Conservation (phyloP, 2,888 invertebrate genomes). For the Tyria jacobaeae region DNA sequence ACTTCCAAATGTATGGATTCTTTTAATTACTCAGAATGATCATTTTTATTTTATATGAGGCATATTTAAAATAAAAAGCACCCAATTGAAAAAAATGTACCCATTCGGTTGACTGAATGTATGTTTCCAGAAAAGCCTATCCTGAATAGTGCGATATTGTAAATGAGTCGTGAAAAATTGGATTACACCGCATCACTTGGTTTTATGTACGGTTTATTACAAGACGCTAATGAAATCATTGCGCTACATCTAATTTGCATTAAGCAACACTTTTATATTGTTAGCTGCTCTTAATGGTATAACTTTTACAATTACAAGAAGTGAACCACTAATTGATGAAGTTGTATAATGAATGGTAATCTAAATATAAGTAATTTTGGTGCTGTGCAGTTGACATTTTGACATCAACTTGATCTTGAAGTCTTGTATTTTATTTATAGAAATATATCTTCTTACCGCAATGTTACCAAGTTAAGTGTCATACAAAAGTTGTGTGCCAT, state of each 20-base stretch:
- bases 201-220: slow-evolving; percentile 61
- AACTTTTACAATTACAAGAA: slow-evolving; percentile 9
- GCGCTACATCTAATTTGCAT: slow-evolving; percentile 39
- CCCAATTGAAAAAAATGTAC: not conserved
- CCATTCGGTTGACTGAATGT: not conserved
- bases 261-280: slow-evolving; percentile 13
- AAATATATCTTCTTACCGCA: no score
- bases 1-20: no score
- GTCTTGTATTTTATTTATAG: no score
- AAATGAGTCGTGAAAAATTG: slow-evolving; percentile 67
- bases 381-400: not conserved
- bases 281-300: not conserved
- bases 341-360: slow-evolving; percentile 1
- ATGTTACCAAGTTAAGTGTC: no score
- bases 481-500: no score
- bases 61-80: not conserved
- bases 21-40: no score
- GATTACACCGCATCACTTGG: slow-evolving; percentile 62
- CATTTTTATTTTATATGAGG: not conserved
- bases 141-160: slow-evolving; percentile 45
- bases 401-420: no score
- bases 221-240: slow-evolving; percentile 36
- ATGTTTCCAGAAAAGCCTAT: slow-evolving; percentile 10
- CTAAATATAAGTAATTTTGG: not conserved
- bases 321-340: slow-evolving; percentile 9